Evolutionary conservation across 1,140 invertebrate species (phyloP), one percentile per base, ranked within the genome.

Genomic region (Gonatopus flavifemur): DNA sequence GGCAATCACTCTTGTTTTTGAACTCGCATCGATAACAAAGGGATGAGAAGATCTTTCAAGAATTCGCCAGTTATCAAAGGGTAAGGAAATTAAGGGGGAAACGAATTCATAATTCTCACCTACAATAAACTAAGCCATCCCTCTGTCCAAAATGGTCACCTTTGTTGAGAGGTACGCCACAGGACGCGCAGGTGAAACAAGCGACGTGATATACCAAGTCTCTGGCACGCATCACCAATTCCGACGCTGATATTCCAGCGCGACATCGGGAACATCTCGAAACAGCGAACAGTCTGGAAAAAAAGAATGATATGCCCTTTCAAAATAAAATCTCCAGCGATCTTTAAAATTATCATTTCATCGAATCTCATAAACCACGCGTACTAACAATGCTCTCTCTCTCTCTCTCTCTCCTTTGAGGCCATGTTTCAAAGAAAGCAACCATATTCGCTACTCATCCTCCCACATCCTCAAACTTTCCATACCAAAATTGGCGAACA

Each of bases 111-210:
- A 50, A 57, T 55, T 62, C 67, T 72, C 81, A 86, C 69, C 85
- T 80, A 77, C 88, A 90, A 72, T 88, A 89, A 47, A 90, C 83
- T n/a, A 88, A 79, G 18, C 86, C 85, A 58, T 88, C 86, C 48
- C 88, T 81, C 82, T 93, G 88, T 12, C 93, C 92, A 76, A 94
- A 96, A 59, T 93, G 89, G 72, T 96, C 94, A 21, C 94, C 88
- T 70, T 89, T 89, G 49, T 87, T 86, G 28, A 90, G 76, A 19
- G 85, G 81, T 10, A 83, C 81, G 42, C 90, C 87, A 77, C 94
- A 96, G 40, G 89, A 86, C 15, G 87, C 85, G 70, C 93, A 97
- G 2, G 87, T 88, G 80, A 97, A 97, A 78, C 93, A 97, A 49
- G 88, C 85, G 38, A 94, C 81, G 74, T 97, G 93, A 75, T 92